Conservation (phyloP, 1,140 invertebrate genomes). For the fruit fly (Drosophila melanogaster) region Release_6_plus_ISO1_MT NT_033777.3:30841501-30842000, state of each 20-base stretch:
- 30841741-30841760: slow-evolving; percentile 39
- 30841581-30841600: neutral
- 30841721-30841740: slow-evolving; percentile 50
- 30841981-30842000: slow-evolving; percentile 68
- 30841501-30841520: no score
- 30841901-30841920: slow-evolving; percentile 57
- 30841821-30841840: slow-evolving; percentile 80
- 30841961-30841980: slow-evolving; percentile 63
- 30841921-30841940: slow-evolving; percentile 76
- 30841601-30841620: slow-evolving; percentile 15
- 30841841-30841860: slow-evolving; percentile 80
- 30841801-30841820: slow-evolving; percentile 74
- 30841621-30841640: slow-evolving; percentile 33
- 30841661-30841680: slow-evolving; percentile 84
- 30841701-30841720: slow-evolving; percentile 39
- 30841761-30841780: slow-evolving; percentile 55
- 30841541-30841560: no score
- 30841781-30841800: slow-evolving; percentile 60
- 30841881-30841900: slow-evolving; percentile 61
- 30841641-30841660: slow-evolving; percentile 63
- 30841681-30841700: slow-evolving; percentile 67
- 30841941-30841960: slow-evolving; percentile 56
- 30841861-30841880: slow-evolving; percentile 51
- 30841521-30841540: no score
- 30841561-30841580: neutral